Evolutionary conservation across 1,140 invertebrate species (phyloP), one percentile per base, ranked within the genome.

Genomic region (Calliopsis andreniformis): DNA sequence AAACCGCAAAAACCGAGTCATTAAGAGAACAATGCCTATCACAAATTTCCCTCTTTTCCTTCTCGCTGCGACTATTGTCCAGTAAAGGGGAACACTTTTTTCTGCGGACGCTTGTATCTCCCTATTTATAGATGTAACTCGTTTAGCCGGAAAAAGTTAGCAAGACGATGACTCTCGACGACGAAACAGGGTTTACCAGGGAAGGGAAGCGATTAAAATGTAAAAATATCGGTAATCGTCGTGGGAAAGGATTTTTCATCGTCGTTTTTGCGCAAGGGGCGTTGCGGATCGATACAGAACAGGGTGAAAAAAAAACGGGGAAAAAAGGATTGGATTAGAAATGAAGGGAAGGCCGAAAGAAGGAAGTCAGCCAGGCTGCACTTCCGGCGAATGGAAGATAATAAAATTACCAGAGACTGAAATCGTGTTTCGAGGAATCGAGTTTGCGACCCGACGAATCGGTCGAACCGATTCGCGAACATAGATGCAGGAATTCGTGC

Each of bases 341-440:
- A 70, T 39, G 79, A 63, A 62, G 25, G 47, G 68, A 10, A 39
- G 47, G 68, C 20, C 42, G 61, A 47, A 58, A 64, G 35, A 77
- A 67, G 43, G 58, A 58, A 71, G 43, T 45, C 72, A 64, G 28
- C 30, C 23, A 25, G 62, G 62, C 53, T 62, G 47, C 28, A 63
- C 69, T 84, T 84, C 79, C 80, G 78, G 68, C 76, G 76, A 82
- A 73, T 51, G 58, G 73, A 66, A 69, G 51, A 78, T 88, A 89
- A 89, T 77, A 72, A 80, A 82, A 88, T 89, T 89, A 87, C 79
- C 67, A 67, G 28, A 61, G 76, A 75, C 81, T 86, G 81, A 84
- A 88, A 87, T 87, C 82, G 79, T 83, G 87, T 89, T 86, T 75
- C 61, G 80, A 63, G 72, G 78, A 88, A 88, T 87, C 80, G 82